Conservation (phyloP, 1,140 invertebrate genomes). For the Drosophila mayri region DNA sequence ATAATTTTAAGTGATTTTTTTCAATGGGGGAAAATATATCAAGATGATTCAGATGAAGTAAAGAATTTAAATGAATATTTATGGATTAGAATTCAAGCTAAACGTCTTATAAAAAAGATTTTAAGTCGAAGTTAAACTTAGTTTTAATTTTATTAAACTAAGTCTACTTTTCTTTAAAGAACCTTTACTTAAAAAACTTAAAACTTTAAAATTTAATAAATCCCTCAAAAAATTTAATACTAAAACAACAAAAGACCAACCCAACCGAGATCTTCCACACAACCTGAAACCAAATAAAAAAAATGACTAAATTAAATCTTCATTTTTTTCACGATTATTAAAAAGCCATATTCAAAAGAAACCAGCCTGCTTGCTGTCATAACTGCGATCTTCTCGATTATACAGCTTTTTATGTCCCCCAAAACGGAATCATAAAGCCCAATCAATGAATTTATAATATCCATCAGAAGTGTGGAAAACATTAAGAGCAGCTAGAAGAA, state of each 20-base stretch:
- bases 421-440: constrained; percentile 56
- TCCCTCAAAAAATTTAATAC: not conserved
- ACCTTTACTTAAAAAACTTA: not conserved
- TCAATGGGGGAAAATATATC: not conserved
- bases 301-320: constrained; percentile 43
- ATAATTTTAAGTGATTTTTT: constrained; percentile 4
- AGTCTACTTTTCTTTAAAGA: no score
- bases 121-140: not conserved
- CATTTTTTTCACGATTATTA: constrained; percentile 33
- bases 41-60: not conserved
- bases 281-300: constrained; percentile 9
- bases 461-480: constrained; percentile 77
- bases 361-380: constrained; percentile 16
- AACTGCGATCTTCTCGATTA: constrained; percentile 25
- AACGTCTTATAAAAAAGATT: rapidly evolving
- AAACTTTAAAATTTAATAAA: not conserved
- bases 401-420: constrained; percentile 30
- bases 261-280: not conserved
- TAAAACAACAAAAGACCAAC: not conserved
- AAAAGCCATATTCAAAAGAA: constrained; percentile 22
- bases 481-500: constrained; percentile 62
- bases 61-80: not conserved
- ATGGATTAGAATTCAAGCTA: not conserved
- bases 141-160: not conserved
- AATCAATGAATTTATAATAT: constrained; percentile 80